Evolutionary conservation across 2,888 invertebrate species (phyloP), one percentile per base, ranked within the genome.

Genomic region (Nymphalis c-album): DNA sequence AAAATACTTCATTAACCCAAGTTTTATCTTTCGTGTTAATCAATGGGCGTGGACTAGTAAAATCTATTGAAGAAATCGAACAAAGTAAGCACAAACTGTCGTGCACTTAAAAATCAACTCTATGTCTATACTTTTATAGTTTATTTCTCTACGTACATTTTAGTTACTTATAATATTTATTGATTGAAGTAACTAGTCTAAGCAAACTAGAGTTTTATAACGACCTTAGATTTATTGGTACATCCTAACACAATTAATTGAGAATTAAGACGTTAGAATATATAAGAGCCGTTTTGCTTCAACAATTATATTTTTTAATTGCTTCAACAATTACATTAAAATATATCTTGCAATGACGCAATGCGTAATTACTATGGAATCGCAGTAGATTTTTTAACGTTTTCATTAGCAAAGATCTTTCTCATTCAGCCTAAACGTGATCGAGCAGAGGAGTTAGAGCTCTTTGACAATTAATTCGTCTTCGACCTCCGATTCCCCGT

Each of bases 1-100:
- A 89, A 88, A 89, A 88, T 88, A 84, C 87, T 88, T 86, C 84
- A 87, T 90, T 88, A 89, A 83, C 84, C 82, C 80, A 81, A 81
- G 77, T 82, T 85, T 87, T 90, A 90, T 90, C 90, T 85, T 64
- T 75, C 79, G 80, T 83, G 86, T 86, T 87, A 86, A 90, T 90
- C 90, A 86, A 82, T 85, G 87, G 90, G 90, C 88, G 90, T 83
- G 80, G 82, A 79, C 85, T 85, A 87, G 84, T 84, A 81, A 83
- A 86, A 82, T 81, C 78, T 75, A 76, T 66, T 78, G 77, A 73
- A 75, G 70, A 70, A 63, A 68, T 75, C 74, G 71, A 74, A 76
- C 79, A 78, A 71, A 77, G n/a, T 35, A 31, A 55, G 55, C 3
- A 7, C 10, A 55, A 59, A 61, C 18, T 72, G 75, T 70, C 64